phyloP scores from a whole-genome alignment of 2,797 vertebrate genomes.

The Amniataba percoides region DNA sequence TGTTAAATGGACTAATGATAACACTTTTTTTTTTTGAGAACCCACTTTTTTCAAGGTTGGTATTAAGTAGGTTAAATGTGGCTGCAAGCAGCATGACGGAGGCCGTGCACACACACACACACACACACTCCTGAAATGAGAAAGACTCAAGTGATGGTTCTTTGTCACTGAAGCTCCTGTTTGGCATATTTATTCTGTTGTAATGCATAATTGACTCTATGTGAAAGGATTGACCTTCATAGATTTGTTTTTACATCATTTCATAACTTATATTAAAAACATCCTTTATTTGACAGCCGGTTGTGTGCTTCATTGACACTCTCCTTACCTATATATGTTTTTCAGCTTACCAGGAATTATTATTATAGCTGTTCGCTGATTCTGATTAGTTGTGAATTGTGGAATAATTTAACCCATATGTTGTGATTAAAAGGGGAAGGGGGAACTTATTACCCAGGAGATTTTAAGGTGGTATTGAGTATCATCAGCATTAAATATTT shows the following conservation, averaged over 20 bases:
- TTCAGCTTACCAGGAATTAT: background rate
- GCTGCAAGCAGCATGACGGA: constrained; percentile 21
- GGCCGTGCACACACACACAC: constrained; percentile 8
- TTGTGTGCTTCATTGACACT: background rate
- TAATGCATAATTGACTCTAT: constrained; percentile 5
- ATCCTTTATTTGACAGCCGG: constrained; percentile 35
- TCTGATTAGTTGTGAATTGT: constrained; percentile 16
- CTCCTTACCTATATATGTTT: background rate
- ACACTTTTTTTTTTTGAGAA: constrained; percentile 41
- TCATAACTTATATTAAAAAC: constrained; percentile 16
- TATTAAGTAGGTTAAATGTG: constrained; percentile 45
- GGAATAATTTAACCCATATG: background rate
- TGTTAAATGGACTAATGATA: constrained; percentile 39
- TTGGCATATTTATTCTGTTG: constrained; percentile 56
- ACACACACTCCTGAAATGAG: constrained; percentile 22
- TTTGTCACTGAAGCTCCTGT: constrained; percentile 26
- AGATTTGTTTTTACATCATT: constrained; percentile 18
- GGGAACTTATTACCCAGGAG: background rate
- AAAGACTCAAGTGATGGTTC: constrained; percentile 16
- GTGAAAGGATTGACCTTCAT: constrained; percentile 23
- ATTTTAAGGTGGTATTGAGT: constrained; percentile 24
- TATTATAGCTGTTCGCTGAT: constrained; percentile 5
- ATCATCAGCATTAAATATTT: constrained; percentile 7
- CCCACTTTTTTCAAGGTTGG: constrained; percentile 49
- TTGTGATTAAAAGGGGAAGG: constrained; percentile 17